Conservation (phyloP, 2,797 vertebrate species). For the Oreonectes daqikongensis region DNA sequence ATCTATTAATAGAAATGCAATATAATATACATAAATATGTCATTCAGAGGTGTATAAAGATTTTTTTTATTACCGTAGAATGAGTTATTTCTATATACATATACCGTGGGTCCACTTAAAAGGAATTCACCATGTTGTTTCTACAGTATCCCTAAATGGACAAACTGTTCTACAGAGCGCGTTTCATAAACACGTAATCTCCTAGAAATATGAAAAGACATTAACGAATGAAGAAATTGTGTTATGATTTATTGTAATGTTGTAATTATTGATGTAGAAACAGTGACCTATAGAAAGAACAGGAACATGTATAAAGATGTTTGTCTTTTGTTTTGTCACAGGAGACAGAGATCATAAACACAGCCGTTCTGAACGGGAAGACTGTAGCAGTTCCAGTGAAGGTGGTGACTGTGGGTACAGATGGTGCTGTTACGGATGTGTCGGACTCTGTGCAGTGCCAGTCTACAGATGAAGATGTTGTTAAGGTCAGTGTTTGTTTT, state of each 20-base stretch:
- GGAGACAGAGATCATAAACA: constrained; percentile 94
- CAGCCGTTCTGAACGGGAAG: constrained; percentile 89
- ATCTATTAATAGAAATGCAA: too few relatives aligned
- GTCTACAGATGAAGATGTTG: constrained; percentile 87
- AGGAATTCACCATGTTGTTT: too few relatives aligned
- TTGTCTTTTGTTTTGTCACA: constrained; percentile 57
- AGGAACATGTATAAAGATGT: background rate
- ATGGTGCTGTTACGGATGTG: constrained; percentile 82
- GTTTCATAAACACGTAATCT: too few relatives aligned
- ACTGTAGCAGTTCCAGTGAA: constrained; percentile 88
- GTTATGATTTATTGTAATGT: background rate
- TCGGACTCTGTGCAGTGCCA: constrained; percentile 87
- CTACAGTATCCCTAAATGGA: too few relatives aligned
- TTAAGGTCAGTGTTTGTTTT: constrained; percentile 82
- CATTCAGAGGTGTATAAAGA: too few relatives aligned
- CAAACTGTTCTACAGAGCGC: too few relatives aligned
- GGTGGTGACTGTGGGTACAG: constrained; percentile 87
- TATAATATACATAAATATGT: too few relatives aligned
- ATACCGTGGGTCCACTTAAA: too few relatives aligned
- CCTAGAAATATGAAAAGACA: too few relatives aligned
- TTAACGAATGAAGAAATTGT: background rate
- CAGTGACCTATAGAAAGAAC: too few relatives aligned
- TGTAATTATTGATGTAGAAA: background rate
- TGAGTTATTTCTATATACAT: too few relatives aligned
- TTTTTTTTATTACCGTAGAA: too few relatives aligned